Percentiles rank a stretch among this genome's conserved stretches.
These are phyloP conservation scores for Cryptotermes secundus DNA, from an alignment of 1,140 invertebrate genomes.

Conservation along the genomic window DNA sequence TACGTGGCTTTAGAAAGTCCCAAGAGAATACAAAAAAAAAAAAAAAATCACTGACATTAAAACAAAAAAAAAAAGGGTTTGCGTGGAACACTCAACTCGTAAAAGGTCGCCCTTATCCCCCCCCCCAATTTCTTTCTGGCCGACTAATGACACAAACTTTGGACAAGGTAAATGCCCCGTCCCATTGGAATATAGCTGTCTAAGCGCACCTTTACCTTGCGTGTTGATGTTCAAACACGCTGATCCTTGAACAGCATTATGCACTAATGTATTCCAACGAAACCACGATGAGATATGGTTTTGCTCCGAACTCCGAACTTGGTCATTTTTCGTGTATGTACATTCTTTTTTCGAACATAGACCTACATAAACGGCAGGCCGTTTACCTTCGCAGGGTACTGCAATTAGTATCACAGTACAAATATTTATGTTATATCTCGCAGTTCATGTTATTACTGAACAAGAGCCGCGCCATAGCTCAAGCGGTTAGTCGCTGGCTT, in stretches of 20 bases:
- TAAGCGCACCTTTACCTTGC: not conserved
- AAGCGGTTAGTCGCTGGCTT: too few species aligned
- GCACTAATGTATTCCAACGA: not conserved
- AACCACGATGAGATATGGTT: too few species aligned
- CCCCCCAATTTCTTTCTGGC: not conserved
- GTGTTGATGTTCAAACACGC: not conserved
- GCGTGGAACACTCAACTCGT: too few species aligned
- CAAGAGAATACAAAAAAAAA: not conserved
- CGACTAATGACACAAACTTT: not conserved
- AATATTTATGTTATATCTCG: too few species aligned
- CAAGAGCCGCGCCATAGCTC: too few species aligned
- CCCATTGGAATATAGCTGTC: not conserved
- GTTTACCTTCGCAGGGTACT: too few species aligned
- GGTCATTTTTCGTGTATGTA: too few species aligned
- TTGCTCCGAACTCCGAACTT: too few species aligned
- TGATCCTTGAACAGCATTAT: not conserved
- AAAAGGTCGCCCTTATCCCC: not conserved
- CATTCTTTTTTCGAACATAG: too few species aligned
- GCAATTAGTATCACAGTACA: too few species aligned
- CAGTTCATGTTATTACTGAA: too few species aligned
- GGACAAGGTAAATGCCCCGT: not conserved
- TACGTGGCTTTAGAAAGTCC: not conserved
- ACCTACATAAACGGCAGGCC: too few species aligned
- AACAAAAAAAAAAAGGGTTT: not conserved
- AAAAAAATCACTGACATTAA: not conserved